Base-by-base conservation (phyloP, 2,888 invertebrate species). In the Callyntrura guangdongensis region DNA sequence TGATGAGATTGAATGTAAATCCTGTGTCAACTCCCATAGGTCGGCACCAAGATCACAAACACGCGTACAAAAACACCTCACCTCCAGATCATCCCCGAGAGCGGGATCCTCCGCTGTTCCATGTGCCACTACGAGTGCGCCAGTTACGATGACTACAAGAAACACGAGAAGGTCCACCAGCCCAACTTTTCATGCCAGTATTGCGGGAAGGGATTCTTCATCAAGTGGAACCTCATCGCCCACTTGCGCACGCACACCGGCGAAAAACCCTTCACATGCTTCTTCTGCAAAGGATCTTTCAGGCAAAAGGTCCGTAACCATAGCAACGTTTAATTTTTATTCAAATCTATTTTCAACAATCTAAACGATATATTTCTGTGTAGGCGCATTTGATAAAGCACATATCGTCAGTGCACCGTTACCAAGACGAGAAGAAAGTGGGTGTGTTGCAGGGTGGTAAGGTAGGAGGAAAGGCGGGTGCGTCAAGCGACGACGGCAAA, bases 221-320 rank as follows among this genome's bases (percentile, higher is more conserved):
- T 94, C 91, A 94, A 94, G 84, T 94, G 94, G 94, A 94, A 94
- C 87, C 92, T 94, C 72, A 93, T 94, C 86, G 94, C 94, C 86
- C 94, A 94, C 91, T 87, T 94, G 11, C 61, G 94, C 25, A 94
- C 94, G 14, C 94, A 94, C 79, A 94, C 94, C 20, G 94, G 94
- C 61, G 94, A 94, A 77, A 94, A 94, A 67, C 94, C 94, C 27
- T 94, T 94, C 92, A 93, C 93, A 53, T 94, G 94, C 91, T 93
- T 93, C 91, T 93, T 94, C 90, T 94, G 94, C 92, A 93, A 94
- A 87, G 93, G 93, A 49, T 93, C 93, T 20, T 94, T 94, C 92
- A 91, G 94, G 61, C 94, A 94, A 86, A 94, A 94, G 93, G 94
- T 94, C 4, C 17, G 25, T 14, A 27, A 1, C 61, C 17, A 53